phyloP scores from a whole-genome alignment of 2,888 invertebrate species.

The Pteria penguin region DNA sequence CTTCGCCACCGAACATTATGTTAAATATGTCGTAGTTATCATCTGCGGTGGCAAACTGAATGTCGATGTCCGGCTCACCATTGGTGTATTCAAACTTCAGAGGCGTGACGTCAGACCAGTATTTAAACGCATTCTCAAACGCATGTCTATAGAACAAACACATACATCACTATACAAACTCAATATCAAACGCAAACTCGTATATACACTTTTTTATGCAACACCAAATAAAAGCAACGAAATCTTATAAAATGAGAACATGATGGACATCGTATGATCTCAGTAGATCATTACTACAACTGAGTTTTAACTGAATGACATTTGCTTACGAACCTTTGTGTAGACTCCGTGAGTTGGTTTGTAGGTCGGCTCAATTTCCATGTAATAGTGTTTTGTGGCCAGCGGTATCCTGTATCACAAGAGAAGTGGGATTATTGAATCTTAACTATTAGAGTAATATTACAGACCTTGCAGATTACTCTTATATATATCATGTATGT shows the following conservation, averaged over 20 bases:
- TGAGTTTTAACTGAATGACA: not conserved
- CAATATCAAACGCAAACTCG: not conserved
- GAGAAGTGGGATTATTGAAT: no score
- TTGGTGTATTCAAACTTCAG: conserved; percentile 55
- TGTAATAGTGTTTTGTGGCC: conserved; percentile 57
- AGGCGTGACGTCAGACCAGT: conserved; percentile 67
- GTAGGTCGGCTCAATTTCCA: conserved; percentile 57
- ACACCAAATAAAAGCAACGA: not conserved
- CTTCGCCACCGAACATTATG: conserved; percentile 73
- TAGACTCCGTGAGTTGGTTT: conserved; percentile 43
- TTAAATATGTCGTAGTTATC: conserved; percentile 70
- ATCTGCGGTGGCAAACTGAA: conserved; percentile 63
- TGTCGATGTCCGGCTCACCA: conserved; percentile 63
- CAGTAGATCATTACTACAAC: not conserved
- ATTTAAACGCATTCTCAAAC: conserved; percentile 57
- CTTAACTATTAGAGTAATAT: no score
- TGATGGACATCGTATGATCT: no score
- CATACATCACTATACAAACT: no score
- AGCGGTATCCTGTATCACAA: conserved; percentile 53
- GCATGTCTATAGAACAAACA: no score
- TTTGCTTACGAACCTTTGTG: conserved; percentile 51
- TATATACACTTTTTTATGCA: not conserved
- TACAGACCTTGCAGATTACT: no score
- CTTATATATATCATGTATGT: no score
- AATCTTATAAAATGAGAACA: not conserved